phyloP scores from a whole-genome alignment of 1,140 invertebrate genomes.

The Drosophila punjabiensis region DNA sequence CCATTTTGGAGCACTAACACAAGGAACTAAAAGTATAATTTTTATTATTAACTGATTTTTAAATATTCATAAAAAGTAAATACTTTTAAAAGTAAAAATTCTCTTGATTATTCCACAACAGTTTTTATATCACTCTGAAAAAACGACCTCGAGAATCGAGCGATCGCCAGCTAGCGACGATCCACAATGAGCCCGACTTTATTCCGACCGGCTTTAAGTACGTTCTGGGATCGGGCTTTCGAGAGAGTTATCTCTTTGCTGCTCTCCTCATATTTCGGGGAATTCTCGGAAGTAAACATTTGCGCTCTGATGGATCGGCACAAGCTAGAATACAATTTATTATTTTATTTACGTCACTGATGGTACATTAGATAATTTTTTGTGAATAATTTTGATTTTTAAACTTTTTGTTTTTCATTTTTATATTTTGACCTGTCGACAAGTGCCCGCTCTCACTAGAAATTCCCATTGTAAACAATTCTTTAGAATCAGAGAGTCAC shows the following conservation, averaged over 20 bases:
- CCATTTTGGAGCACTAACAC: constrained; percentile 36
- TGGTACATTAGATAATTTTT: background rate
- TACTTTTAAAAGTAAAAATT: background rate
- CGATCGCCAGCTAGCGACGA: constrained; percentile 25
- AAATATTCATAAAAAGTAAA: background rate
- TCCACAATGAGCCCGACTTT: constrained; percentile 57
- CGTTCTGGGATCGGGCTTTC: constrained; percentile 11
- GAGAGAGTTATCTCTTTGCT: background rate
- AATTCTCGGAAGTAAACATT: constrained; percentile 39
- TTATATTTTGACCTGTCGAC: background rate
- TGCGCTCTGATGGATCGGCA: constrained; percentile 10
- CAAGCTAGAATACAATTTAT: background rate
- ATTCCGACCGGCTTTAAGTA: constrained; percentile 52
- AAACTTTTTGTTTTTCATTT: background rate
- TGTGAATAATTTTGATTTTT: background rate
- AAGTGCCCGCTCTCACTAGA: background rate
- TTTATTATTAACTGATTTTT: background rate
- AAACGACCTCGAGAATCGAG: constrained; percentile 20
- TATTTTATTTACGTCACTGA: constrained; percentile 18
- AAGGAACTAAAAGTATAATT: constrained; percentile 10
- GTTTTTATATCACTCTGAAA: constrained; percentile 1
- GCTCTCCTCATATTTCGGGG: constrained; percentile 21
- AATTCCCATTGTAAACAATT: constrained; percentile 1
- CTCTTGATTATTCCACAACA: constrained; percentile 4
- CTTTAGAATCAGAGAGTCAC: background rate